Conservation (phyloP, 2,888 invertebrate genomes). For the Thelaira solivaga region DNA sequence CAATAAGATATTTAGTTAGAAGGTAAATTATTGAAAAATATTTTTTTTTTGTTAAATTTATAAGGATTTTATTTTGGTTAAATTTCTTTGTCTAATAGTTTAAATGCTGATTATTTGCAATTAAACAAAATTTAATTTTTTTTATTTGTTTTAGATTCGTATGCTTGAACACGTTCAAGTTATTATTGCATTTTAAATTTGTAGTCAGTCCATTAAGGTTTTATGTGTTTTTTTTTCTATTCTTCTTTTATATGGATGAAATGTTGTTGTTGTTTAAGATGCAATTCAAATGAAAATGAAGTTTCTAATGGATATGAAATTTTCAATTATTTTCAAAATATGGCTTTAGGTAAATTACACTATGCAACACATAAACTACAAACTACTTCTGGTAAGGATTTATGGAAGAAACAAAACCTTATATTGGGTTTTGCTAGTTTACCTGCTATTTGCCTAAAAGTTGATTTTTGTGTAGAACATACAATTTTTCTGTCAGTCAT, state of each 20-base stretch:
- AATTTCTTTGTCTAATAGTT: no score
- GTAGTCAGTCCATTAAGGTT: background rate
- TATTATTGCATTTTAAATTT: constrained; percentile 10
- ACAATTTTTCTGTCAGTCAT: no score
- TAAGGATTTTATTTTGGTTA: constrained; percentile 21
- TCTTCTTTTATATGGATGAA: background rate
- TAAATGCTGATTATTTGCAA: no score
- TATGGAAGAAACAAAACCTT: no score
- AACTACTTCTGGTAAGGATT: no score
- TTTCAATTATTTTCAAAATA: background rate
- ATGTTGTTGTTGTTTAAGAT: constrained; percentile 10
- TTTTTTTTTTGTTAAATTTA: constrained; percentile 6
- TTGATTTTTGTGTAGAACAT: no score
- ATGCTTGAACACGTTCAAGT: constrained; percentile 17
- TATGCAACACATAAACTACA: background rate
- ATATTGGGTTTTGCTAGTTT: no score
- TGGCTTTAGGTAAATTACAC: no score
- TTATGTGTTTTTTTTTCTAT: background rate
- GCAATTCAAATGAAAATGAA: background rate
- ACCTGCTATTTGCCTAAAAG: no score
- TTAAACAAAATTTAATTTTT: background rate
- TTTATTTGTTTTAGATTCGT: background rate
- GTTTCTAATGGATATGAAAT: background rate
- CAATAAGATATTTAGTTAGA: no score
- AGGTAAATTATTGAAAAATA: background rate